A percentile compares a stretch with the other conserved stretches of the same genome.
Evolutionary conservation across 2,888 invertebrate species (phyloP).

Genomic region (Gastrophysa polygoni): DNA sequence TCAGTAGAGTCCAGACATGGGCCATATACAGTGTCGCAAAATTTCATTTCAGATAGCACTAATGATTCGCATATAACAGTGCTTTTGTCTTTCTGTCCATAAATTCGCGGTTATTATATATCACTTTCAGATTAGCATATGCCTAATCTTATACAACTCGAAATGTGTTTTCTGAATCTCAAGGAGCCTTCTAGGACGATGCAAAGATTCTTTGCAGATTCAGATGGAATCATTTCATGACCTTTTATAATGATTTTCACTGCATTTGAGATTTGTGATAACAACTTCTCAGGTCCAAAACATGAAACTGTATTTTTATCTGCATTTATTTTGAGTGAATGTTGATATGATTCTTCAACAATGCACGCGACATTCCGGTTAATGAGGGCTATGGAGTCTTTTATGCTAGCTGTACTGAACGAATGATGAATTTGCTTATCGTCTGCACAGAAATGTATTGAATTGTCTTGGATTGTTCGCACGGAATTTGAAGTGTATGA

Average conservation of each 20-base stretch:
- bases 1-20: no score
- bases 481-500: no score
- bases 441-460: no score
- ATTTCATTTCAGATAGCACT: background rate
- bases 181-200: background rate
- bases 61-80: slow-evolving; percentile 3
- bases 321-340: background rate
- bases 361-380: no score
- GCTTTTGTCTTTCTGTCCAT: slow-evolving; percentile 5
- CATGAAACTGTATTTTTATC: background rate
- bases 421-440: no score
- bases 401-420: no score
- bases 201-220: background rate
- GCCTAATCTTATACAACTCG: no score
- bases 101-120: slow-evolving; percentile 1
- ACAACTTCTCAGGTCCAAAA: background rate
- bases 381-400: no score
- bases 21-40: no score
- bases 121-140: background rate
- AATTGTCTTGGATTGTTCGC: no score
- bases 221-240: slow-evolving; percentile 4
- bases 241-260: background rate
- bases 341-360: no score
- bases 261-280: background rate
- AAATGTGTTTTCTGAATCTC: background rate